Evolutionary conservation across 2,888 invertebrate genomes (phyloP).

Genomic region (Dysmachus trigonus): DNA sequence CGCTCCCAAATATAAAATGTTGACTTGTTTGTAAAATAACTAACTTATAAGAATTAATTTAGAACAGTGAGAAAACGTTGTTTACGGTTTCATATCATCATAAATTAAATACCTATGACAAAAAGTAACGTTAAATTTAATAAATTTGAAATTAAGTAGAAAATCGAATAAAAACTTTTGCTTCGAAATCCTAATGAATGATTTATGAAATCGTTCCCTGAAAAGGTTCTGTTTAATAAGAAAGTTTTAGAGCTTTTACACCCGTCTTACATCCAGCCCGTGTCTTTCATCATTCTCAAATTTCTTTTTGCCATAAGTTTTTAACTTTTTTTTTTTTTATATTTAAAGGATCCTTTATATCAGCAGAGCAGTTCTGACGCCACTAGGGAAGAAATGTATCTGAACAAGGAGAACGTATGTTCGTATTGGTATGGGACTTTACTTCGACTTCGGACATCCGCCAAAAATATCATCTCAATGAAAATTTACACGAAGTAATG

Average conservation of each 20-base stretch:
- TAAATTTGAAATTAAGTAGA: background rate
- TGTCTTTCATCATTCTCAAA: background rate
- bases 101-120: background rate
- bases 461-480: background rate
- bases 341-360: background rate
- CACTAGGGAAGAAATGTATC: constrained; percentile 4
- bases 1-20: no score
- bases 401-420: background rate
- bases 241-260: background rate
- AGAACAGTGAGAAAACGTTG: no score
- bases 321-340: background rate
- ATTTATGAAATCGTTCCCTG: background rate
- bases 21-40: no score
- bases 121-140: background rate
- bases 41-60: no score
- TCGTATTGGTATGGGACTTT: constrained; percentile 35
- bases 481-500: constrained; percentile 45
- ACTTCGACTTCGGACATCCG: background rate
- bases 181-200: background rate
- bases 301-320: background rate
- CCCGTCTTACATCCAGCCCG: background rate
- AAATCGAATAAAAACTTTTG: background rate
- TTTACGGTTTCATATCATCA: background rate
- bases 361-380: background rate
- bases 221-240: background rate